phyloP scores from a whole-genome alignment of 2,113 vertebrate genomes.

The Egretta garzetta region DNA sequence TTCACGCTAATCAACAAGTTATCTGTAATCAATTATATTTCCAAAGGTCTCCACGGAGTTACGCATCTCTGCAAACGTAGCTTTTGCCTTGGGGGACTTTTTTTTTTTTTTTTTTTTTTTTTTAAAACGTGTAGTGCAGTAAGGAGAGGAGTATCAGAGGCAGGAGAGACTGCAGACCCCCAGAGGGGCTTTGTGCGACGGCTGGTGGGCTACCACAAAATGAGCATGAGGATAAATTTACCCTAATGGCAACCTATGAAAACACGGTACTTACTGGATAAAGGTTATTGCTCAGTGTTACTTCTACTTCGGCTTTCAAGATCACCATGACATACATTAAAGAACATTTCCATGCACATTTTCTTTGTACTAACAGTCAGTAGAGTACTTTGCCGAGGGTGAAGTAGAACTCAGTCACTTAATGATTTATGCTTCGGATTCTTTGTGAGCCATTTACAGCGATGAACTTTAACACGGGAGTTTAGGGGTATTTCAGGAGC shows the following conservation, averaged over 20 bases:
- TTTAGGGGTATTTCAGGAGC: conserved; percentile 42
- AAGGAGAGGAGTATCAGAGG: background rate
- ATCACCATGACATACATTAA: background rate
- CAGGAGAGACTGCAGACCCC: background rate
- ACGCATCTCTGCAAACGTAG: background rate
- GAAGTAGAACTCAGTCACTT: background rate
- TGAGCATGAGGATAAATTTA: background rate
- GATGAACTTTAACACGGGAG: conserved; percentile 9
- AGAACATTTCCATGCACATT: background rate
- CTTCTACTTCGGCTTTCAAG: background rate
- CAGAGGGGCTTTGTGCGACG: background rate
- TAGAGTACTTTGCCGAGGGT: background rate
- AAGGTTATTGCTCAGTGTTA: background rate
- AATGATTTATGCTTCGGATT: background rate
- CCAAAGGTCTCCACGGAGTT: background rate
- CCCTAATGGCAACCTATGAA: background rate
- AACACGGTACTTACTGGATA: background rate
- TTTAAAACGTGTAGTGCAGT: background rate
- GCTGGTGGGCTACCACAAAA: background rate
- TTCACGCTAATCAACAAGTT: background rate
- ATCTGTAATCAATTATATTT: background rate
- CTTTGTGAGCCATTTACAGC: background rate
- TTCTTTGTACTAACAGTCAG: background rate
- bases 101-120: too few relatives aligned
- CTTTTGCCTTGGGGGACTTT: background rate